Percentiles rank a stretch among this genome's conserved stretches.
Conservation (phyloP, 2,888 invertebrate genomes). For the Scaptomyza polygonia region DNA sequence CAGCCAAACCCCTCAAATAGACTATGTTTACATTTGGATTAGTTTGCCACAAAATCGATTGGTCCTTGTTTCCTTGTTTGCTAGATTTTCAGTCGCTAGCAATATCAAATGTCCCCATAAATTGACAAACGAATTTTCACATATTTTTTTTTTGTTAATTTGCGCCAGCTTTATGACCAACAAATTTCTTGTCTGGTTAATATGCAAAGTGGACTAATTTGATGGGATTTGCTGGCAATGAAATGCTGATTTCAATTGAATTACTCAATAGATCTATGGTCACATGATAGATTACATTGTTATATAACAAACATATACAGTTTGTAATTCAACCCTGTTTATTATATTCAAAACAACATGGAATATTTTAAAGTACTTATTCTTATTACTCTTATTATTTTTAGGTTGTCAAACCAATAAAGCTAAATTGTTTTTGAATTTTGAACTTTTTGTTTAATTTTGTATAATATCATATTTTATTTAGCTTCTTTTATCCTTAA, state of each 20-base stretch:
- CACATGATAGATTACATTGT: neutral
- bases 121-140: conserved; percentile 51
- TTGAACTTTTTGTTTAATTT: neutral
- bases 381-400: too few species aligned
- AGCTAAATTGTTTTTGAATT: neutral
- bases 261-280: neutral
- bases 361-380: neutral
- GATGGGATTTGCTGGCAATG: conserved; percentile 29
- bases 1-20: neutral
- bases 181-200: conserved; percentile 17
- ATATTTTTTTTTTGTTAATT: conserved; percentile 25
- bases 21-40: conserved; percentile 57
- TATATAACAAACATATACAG: too few species aligned
- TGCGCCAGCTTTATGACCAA: conserved; percentile 15
- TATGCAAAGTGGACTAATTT: conserved; percentile 22
- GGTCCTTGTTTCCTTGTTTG: conserved; percentile 17
- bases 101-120: conserved; percentile 52
- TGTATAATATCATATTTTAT: neutral
- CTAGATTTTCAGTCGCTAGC: conserved; percentile 21
- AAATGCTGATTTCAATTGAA: neutral
- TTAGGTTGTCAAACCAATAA: neutral
- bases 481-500: neutral
- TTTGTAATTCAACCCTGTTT: too few species aligned
- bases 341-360: too few species aligned
- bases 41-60: conserved; percentile 49